phyloP scores from a whole-genome alignment of 1,140 invertebrate genomes.

The Linepithema humile region DNA sequence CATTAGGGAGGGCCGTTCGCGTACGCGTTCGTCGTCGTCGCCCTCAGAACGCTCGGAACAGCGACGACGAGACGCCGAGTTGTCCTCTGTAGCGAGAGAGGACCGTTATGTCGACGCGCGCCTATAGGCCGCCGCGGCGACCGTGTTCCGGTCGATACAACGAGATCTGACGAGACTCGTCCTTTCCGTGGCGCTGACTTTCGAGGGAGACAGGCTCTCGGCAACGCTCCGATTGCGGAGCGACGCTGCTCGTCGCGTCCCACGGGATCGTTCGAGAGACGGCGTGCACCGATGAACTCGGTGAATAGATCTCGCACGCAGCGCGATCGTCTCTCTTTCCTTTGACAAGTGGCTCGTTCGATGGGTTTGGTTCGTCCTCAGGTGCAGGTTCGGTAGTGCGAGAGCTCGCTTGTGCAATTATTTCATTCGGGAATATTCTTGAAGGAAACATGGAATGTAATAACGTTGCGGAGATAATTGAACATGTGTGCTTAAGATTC shows the following conservation, averaged over 20 bases:
- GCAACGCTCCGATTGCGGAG: background rate
- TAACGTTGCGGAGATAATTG: background rate
- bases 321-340: background rate
- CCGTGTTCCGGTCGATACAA: conserved; percentile 41
- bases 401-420: background rate
- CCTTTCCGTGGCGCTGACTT: conserved; percentile 34
- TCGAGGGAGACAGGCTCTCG: background rate
- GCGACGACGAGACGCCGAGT: background rate
- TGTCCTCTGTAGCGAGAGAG: background rate
- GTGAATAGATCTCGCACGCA: background rate
- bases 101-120: conserved; percentile 42
- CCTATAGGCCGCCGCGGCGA: background rate
- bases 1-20: background rate
- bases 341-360: conserved; percentile 3
- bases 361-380: conserved; percentile 9
- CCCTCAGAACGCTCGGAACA: background rate
- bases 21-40: background rate
- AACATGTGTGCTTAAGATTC: background rate
- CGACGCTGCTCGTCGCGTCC: conserved; percentile 3
- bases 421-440: background rate
- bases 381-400: background rate
- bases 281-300: background rate
- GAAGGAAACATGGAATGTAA: background rate
- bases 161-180: conserved; percentile 10
- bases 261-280: background rate